Evolutionary conservation across 2,888 invertebrate genomes (phyloP).

Genomic region (Parochlus steinenii): DNA sequence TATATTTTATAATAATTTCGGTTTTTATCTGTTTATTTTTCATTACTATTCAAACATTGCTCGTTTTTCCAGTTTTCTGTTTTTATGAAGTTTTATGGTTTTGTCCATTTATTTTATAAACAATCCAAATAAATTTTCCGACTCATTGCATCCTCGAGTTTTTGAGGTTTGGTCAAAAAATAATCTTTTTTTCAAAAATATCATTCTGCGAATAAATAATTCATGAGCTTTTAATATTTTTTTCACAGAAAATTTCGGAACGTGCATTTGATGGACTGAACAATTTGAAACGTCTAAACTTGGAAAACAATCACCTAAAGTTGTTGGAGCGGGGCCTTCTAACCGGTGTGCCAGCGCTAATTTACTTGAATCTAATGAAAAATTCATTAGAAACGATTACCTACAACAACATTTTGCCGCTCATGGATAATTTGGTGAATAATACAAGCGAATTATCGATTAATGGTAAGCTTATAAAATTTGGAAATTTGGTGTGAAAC

Average conservation of each 20-base stretch:
- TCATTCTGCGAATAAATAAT: not conserved
- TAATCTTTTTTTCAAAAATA: no score
- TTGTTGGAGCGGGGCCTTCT: slow-evolving; percentile 54
- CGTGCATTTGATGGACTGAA: slow-evolving; percentile 61
- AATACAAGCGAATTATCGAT: slow-evolving; percentile 55
- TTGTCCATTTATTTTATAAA: no score
- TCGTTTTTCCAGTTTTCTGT: no score
- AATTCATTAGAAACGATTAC: slow-evolving; percentile 63
- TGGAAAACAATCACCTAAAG: slow-evolving; percentile 61
- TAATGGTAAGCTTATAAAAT: slow-evolving; percentile 45
- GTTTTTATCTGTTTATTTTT: no score
- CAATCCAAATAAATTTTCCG: slow-evolving; percentile 6
- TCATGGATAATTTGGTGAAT: slow-evolving; percentile 61
- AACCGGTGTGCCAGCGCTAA: slow-evolving; percentile 52
- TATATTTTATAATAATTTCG: no score
- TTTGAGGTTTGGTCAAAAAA: slow-evolving; percentile 13
- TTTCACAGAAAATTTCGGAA: slow-evolving; percentile 46
- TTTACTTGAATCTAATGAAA: slow-evolving; percentile 57
- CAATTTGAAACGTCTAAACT: slow-evolving; percentile 49
- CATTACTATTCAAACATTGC: no score
- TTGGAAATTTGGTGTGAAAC: no score
- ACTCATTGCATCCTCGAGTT: no score
- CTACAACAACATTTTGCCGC: slow-evolving; percentile 57
- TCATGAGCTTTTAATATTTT: slow-evolving; percentile 8
- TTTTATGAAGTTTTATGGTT: no score